Base-by-base conservation (phyloP, 1,140 invertebrate species). In the Lysiphlebus fabarum region DNA sequence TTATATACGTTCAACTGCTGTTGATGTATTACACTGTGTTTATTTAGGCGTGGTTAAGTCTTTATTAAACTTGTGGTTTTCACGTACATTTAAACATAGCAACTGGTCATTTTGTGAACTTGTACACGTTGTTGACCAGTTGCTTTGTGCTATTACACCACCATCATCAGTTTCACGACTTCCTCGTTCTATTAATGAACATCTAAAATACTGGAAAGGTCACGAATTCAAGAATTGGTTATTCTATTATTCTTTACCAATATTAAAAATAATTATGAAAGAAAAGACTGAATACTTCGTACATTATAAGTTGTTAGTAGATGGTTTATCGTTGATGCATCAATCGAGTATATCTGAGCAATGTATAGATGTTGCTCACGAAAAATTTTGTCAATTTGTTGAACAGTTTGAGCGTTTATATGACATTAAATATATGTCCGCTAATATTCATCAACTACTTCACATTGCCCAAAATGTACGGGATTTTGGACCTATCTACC, bases 191-290 rank as follows among this genome's bases (percentile, higher is more conserved):
- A 58, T 64, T 17, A 12, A 37, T 40, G 26, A 62, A 17, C 44
- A 60, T 40, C 9, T 47, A 38, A 26, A 44, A 36, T 59, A 59
- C 41, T 61, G 51, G 57, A 60, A 62, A 59, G 48, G 47, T 11
- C 55, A 55, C 9, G 54, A 62, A 44, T 54, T 53, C n/a, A 56
- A 55, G 49, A n/a, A 36, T 5, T 58, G 44, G 44, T 33, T 58
- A 9, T 62, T 56, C 4, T 59, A 61, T 42, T 63, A 51, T 45
- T 58, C 48, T 11, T 4, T 59, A 38, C 49, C 47, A 34, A 17
- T 63, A 2, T 45, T 63, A 41, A 4, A 57, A 43, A 9, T 47
- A 38, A 53, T 63, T 44, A 36, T 63, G 37, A 7, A 6, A 10
- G 9, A n/a, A n/a, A n/a, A n/a, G n/a, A n/a, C 12, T 7, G n/a